phyloP scores from a whole-genome alignment of 2,797 vertebrate species.

The Oceanodroma leucorhoa region DNA sequence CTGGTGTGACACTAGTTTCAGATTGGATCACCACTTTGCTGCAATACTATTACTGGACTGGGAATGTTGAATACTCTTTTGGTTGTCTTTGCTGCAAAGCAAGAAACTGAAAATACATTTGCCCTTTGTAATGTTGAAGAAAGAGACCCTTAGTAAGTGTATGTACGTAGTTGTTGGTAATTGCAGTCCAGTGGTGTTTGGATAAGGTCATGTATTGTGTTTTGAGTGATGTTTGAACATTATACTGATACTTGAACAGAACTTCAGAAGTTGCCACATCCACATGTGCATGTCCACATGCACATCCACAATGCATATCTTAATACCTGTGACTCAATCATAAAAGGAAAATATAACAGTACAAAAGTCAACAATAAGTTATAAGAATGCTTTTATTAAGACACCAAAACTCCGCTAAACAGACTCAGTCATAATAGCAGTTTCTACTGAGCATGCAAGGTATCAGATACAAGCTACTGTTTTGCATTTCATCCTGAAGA shows the following conservation, averaged over 20 bases:
- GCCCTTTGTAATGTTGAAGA: not conserved
- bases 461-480: not conserved
- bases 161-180: not conserved
- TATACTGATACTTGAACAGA: not conserved
- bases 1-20: not conserved
- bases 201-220: not conserved
- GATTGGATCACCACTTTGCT: not conserved
- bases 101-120: not conserved
- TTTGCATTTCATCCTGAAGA: not conserved
- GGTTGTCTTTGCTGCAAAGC: not conserved
- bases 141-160: not conserved
- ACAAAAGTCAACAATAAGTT: not conserved
- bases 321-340: not conserved
- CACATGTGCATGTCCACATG: not conserved
- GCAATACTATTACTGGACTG: not conserved
- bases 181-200: not conserved
- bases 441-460: not conserved
- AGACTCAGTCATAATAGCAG: not conserved
- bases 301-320: not conserved
- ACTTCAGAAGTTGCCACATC: not conserved
- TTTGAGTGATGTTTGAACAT: not conserved
- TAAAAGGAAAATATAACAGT: not conserved
- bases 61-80: not conserved
- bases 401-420: not conserved
- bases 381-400: conserved; percentile 30